These are phyloP conservation scores for Margaritifera margaritifera DNA, from an alignment of 2,888 invertebrate species.

Conservation along the genomic window DNA sequence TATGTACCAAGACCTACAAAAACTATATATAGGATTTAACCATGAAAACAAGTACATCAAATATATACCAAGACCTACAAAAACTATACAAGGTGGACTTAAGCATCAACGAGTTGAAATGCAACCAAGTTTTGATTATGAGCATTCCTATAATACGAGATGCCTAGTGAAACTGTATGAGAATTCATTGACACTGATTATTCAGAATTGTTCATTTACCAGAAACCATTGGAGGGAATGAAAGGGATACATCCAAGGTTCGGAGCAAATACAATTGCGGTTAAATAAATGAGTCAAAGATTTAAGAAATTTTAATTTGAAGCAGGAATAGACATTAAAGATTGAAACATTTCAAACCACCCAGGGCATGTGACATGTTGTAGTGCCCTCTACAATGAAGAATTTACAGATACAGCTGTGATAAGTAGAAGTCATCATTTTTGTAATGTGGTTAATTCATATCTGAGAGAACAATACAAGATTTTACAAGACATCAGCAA, in stretches of 20 bases:
- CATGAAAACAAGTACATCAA: neutral
- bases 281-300: neutral
- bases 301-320: constrained; percentile 4
- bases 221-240: neutral
- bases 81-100: constrained; percentile 10
- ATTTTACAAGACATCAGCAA: too few relatives aligned
- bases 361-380: constrained; percentile 6
- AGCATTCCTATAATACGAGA: neutral
- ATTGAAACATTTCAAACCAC: constrained; percentile 6
- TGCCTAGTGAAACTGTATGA: constrained; percentile 2
- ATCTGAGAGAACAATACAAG: constrained; percentile 15
- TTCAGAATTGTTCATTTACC: constrained; percentile 1
- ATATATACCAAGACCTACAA: constrained; percentile 4
- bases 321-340: too few relatives aligned
- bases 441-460: constrained; percentile 3
- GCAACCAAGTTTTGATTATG: constrained; percentile 7
- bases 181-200: constrained; percentile 1
- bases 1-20: constrained; percentile 5
- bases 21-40: constrained; percentile 4
- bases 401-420: constrained; percentile 10
- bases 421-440: constrained; percentile 7
- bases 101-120: neutral
- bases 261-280: neutral
- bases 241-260: neutral
- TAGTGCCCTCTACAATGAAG: constrained; percentile 5